Conservation (phyloP, 2,888 invertebrate genomes). For the Drosophila vallismaia region DNA sequence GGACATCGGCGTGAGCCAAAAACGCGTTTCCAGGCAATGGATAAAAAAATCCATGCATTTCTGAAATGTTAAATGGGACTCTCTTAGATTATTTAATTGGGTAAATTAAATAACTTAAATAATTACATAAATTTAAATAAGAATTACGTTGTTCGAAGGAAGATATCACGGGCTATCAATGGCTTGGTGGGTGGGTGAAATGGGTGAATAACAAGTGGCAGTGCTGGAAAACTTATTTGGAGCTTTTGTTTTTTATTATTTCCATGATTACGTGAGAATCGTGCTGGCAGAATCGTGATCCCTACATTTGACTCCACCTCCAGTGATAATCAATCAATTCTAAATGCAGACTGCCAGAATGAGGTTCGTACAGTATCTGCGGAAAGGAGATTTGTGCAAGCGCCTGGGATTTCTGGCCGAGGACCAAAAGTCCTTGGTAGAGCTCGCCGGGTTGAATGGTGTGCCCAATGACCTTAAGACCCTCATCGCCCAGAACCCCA, state of each 20-base stretch:
- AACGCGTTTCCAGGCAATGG: no score
- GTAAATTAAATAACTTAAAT: no score
- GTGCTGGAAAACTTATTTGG: constrained; percentile 7
- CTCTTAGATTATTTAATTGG: no score
- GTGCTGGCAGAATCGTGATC: background rate
- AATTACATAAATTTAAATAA: no score
- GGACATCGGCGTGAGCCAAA: no score
- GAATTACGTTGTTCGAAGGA: no score
- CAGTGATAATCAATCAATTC: constrained; percentile 39
- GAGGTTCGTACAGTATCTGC: constrained; percentile 88
- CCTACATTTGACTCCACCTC: background rate
- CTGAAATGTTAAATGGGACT: no score
- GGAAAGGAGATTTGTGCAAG: constrained; percentile 85
- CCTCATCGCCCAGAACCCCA: constrained; percentile 83
- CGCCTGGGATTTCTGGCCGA: constrained; percentile 87
- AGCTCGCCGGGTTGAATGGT: constrained; percentile 82
- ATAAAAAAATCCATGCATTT: no score
- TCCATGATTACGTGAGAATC: constrained; percentile 22
- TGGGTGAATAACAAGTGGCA: background rate
- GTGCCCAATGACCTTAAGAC: constrained; percentile 82
- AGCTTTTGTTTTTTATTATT: background rate
- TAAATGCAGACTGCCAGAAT: constrained; percentile 80
- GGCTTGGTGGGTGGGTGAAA: background rate
- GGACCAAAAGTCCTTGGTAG: constrained; percentile 88
- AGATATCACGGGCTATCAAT: no score